Conservation (phyloP, 2,113 vertebrate species). For the human region DNA sequence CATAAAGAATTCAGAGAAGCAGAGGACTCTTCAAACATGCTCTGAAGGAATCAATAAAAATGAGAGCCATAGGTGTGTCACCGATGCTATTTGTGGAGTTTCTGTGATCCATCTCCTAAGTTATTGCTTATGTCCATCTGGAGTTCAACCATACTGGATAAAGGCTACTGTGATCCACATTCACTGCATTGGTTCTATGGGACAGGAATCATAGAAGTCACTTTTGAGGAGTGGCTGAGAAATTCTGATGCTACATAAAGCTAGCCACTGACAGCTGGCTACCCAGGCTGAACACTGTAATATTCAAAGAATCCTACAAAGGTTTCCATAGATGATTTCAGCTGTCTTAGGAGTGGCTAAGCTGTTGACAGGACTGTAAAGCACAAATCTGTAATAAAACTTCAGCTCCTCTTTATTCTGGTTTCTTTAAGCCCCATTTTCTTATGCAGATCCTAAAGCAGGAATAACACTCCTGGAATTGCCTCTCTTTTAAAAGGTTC, state of each 20-base stretch:
- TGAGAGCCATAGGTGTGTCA: not conserved
- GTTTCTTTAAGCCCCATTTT: not conserved
- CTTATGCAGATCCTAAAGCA: not conserved
- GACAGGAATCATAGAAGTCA: not conserved
- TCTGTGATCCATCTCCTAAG: not conserved
- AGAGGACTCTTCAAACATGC: not conserved
- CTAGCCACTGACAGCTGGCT: not conserved
- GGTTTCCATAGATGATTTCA: not conserved
- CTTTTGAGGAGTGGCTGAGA: not conserved
- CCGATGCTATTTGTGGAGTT: no score
- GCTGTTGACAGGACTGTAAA: not conserved
- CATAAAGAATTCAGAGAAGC: not conserved
- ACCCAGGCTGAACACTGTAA: not conserved
- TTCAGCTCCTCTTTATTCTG: not conserved
- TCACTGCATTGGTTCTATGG: not conserved
- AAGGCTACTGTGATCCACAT: not conserved
- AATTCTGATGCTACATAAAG: not conserved
- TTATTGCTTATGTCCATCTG: not conserved
- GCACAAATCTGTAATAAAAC: not conserved
- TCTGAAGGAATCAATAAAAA: not conserved
- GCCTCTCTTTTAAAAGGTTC: not conserved
- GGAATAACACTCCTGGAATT: not conserved
- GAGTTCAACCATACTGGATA: not conserved
- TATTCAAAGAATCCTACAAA: not conserved
- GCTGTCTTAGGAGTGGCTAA: not conserved